These are phyloP conservation scores for Cheilosia pagana DNA, from an alignment of 2,888 invertebrate species.

Conservation along the genomic window DNA sequence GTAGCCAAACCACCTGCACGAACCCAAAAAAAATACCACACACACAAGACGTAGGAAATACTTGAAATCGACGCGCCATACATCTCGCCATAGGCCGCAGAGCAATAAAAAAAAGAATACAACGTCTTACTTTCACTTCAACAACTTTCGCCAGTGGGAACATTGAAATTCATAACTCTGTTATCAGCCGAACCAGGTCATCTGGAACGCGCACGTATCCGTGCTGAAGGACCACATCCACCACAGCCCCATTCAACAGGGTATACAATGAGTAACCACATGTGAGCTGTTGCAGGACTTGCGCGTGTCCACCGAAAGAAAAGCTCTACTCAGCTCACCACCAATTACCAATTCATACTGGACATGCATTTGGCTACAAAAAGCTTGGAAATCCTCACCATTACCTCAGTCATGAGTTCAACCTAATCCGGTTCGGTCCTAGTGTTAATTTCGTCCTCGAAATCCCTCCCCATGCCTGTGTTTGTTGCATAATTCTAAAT, in stretches of 20 bases:
- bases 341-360: conserved; percentile 62
- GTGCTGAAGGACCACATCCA: conserved; percentile 31
- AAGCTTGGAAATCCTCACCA: conserved; percentile 64
- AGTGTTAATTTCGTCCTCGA: conserved; percentile 19
- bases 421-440: conserved; percentile 66
- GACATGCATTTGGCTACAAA: conserved; percentile 67
- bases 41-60: conserved; percentile 40
- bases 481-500: conserved; percentile 63
- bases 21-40: conserved; percentile 36
- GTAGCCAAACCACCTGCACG: conserved; percentile 10
- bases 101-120: not conserved
- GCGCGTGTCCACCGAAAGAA: conserved; percentile 63
- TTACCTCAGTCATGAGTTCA: conserved; percentile 74
- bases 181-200: conserved; percentile 73
- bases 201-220: conserved; percentile 37
- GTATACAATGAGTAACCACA: conserved; percentile 33
- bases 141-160: conserved; percentile 69
- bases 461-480: conserved; percentile 22
- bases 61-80: conserved; percentile 8
- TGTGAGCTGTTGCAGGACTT: conserved; percentile 42
- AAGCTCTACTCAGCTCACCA: conserved; percentile 41
- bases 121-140: conserved; percentile 66
- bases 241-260: conserved; percentile 67
- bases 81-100: not conserved
- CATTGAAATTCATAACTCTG: conserved; percentile 73